Evolutionary conservation across 2,113 vertebrate species (phyloP), one percentile per base, ranked within the genome.

Genomic region (Pelusios castaneus): DNA sequence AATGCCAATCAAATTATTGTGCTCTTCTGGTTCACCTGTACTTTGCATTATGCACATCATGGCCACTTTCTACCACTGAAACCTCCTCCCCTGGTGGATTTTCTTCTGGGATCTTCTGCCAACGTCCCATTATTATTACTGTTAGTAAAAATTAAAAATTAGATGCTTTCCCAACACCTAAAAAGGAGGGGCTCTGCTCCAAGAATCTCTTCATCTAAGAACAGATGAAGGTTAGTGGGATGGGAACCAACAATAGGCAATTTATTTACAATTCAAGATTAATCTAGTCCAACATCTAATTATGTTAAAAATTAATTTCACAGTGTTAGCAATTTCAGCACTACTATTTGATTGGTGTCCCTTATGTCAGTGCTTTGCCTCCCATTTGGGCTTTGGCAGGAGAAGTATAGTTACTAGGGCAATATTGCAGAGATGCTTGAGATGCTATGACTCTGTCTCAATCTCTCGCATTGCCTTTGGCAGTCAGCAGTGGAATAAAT

Each of bases 401-500:
- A 13, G 80, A 84, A 16, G 89, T 2, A 0, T 43, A 43, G 55
- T 22, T 93, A 79, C 82, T 29, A 41, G 76, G 84, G 87, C 75
- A 63, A 8, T n/a, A 38, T 3, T 87, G 89, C 93, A 86, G 92
- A 78, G 93, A 85, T 91, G 60, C 89, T 93, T 89, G 1, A 25
- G 85, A 80, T 88, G 83, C 16, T 79, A 75, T 10, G 14, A 91
- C 70, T 89, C 82, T 81, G 63, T 58, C 91, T 81, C 91, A 75
- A 91, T 78, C 34, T 60, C 82, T 76, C 38, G 60, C 85, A 25
- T 5, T 87, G 91, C 95, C 88, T 93, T 87, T 94, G 84, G 91
- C 94, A 91, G 82, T 86, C 93, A 89, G 31, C 84, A 87, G 85
- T 31, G 82, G 90, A 94, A 95, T 54, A 94, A 93, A 95, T 43